Evolutionary conservation across 2,797 vertebrate genomes (phyloP), one percentile per base, ranked within the genome.

Genomic region (Varecia variegata): DNA sequence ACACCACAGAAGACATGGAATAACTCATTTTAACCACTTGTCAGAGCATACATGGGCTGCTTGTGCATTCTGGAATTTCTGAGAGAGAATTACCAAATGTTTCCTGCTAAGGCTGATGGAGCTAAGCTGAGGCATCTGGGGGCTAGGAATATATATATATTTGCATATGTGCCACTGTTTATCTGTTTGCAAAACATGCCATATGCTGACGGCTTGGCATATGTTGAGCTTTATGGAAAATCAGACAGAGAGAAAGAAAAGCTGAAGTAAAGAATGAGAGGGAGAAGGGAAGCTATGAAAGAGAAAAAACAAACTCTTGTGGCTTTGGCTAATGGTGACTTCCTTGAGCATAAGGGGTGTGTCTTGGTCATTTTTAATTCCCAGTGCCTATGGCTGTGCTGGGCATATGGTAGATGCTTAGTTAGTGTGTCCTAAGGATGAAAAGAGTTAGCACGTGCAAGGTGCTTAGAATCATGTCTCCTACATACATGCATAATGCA

Each of bases 141-240:
- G 96, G 90, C 95, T 94, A 94, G 84, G 65, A 96, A 97, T 43
- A 43, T 9, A 43, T 43, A 43, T 43, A 43, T 43, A 43, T 38
- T 70, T 98, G 90, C 95, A 70, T 97, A 91, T 97, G 94, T 70
- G 90, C 94, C 93, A 85, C 92, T 97, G 83, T 97, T 95, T 95
- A 85, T 96, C 77, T 97, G 96, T 97, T 97, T 97, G 95, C 74
- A 97, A 96, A 97, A 93, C 90, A 93, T 88, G 90, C 95, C 92
- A 87, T 97, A 92, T 96, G 90, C 83, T 93, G 95, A 94, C 65
- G 88, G 82, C 79, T 38, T 94, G 90, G 80, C 96, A 97, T 97
- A 96, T 95, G 96, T 65, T 94, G 85, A 91, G 88, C 73, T 97
- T 38, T 91, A 67, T 65, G 67, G 88, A 94, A 97, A 80, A 96